A percentile compares a stretch with the other conserved stretches of the same genome.
Evolutionary conservation across 2,888 invertebrate genomes (phyloP).

Genomic region (Danaus chrysippus): DNA sequence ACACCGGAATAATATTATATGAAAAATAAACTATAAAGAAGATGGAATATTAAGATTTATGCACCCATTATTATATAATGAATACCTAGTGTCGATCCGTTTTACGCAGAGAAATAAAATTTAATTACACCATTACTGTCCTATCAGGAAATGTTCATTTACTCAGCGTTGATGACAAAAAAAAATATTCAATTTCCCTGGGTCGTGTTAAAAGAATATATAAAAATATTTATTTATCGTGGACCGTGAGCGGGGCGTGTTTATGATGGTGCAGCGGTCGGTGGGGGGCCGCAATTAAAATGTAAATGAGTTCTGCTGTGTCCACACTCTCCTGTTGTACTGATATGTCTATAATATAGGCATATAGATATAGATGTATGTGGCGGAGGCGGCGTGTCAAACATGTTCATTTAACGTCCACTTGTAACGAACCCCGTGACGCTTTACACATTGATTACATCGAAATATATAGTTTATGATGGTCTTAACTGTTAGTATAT

Average conservation of each 20-base stretch:
- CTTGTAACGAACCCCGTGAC: no score
- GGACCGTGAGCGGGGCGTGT: conserved; percentile 17
- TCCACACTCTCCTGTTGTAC: conserved; percentile 6
- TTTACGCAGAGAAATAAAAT: neutral
- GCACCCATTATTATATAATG: no score
- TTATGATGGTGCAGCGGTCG: conserved; percentile 20
- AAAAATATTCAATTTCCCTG: conserved; percentile 10
- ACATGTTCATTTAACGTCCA: neutral
- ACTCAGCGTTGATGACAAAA: neutral
- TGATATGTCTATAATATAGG: conserved; percentile 7
- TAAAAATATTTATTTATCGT: conserved; percentile 17
- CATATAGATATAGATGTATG: neutral
- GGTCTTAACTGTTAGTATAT: no score
- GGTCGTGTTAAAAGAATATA: neutral
- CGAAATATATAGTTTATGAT: no score
- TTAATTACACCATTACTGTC: neutral
- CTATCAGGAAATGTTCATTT: neutral
- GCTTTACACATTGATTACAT: no score
- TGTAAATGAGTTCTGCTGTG: conserved; percentile 21
- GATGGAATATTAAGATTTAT: no score
- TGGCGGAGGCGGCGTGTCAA: neutral
- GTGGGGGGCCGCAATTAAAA: conserved; percentile 26
- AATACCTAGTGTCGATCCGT: neutral
- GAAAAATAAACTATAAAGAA: no score
- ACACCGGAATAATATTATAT: no score